phyloP scores from a whole-genome alignment of 2,888 invertebrate genomes.

The Saturnia pavonia region DNA sequence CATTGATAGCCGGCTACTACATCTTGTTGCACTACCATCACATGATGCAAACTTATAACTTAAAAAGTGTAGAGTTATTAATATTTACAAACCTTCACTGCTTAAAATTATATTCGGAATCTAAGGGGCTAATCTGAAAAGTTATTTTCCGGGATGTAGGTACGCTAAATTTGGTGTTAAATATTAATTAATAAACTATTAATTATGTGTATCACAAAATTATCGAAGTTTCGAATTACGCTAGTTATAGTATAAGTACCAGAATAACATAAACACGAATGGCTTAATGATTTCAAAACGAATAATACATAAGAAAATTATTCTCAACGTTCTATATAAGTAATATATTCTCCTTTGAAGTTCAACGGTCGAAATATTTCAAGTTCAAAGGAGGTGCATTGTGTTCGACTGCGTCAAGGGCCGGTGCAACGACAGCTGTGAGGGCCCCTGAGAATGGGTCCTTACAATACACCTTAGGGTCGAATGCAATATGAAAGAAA shows the following conservation, averaged over 20 bases:
- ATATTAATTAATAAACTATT: too few relatives aligned
- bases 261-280: background rate
- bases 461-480: conserved; percentile 31
- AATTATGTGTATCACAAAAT: too few relatives aligned
- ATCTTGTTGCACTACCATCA: too few relatives aligned
- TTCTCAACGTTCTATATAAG: background rate
- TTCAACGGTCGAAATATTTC: conserved; percentile 49
- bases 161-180: too few relatives aligned
- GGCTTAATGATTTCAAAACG: background rate
- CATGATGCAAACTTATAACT: too few relatives aligned
- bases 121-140: too few relatives aligned
- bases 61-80: too few relatives aligned
- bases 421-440: conserved; percentile 66
- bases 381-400: conserved; percentile 48
- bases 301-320: background rate
- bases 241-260: background rate
- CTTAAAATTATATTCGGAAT: too few relatives aligned
- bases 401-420: conserved; percentile 37
- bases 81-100: too few relatives aligned
- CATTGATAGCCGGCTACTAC: too few relatives aligned
- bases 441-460: conserved; percentile 53
- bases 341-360: conserved; percentile 37
- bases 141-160: too few relatives aligned
- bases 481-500: conserved; percentile 35
- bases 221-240: background rate